phyloP scores from a whole-genome alignment of 2,113 vertebrate species.

The Lichenostomus cassidix region DNA sequence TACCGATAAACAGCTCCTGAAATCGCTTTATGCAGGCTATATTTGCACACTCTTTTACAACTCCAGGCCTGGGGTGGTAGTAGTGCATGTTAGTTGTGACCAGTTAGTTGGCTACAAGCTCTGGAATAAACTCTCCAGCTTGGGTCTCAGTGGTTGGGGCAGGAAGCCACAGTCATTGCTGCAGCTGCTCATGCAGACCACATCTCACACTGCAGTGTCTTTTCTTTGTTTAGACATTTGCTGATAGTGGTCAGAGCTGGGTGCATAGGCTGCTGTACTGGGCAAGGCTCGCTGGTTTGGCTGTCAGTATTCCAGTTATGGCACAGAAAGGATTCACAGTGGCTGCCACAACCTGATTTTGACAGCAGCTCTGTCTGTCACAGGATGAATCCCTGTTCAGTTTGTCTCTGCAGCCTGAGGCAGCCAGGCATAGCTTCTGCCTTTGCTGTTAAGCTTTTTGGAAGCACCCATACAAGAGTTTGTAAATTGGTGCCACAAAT shows the following conservation, averaged over 20 bases:
- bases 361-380: background rate
- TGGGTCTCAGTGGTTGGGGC: background rate
- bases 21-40: background rate
- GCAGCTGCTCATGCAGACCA: background rate
- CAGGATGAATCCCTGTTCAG: background rate
- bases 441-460: background rate
- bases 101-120: background rate
- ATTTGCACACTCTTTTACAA: background rate
- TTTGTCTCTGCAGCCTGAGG: background rate
- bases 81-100: background rate
- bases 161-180: background rate
- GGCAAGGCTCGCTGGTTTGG: background rate
- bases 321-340: background rate
- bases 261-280: background rate
- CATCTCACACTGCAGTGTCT: background rate
- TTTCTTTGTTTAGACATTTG: background rate
- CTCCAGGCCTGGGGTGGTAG: background rate
- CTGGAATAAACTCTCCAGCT: background rate
- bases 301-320: background rate
- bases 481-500: background rate
- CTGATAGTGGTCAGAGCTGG: slow-evolving; percentile 4
- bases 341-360: background rate
- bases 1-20: background rate
- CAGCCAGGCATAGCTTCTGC: background rate
- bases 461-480: background rate